A percentile compares a stretch with the other conserved stretches of the same genome.
Conservation (phyloP, 2,113 vertebrate genomes). For the Rhinolophus ferrumequinum region DNA sequence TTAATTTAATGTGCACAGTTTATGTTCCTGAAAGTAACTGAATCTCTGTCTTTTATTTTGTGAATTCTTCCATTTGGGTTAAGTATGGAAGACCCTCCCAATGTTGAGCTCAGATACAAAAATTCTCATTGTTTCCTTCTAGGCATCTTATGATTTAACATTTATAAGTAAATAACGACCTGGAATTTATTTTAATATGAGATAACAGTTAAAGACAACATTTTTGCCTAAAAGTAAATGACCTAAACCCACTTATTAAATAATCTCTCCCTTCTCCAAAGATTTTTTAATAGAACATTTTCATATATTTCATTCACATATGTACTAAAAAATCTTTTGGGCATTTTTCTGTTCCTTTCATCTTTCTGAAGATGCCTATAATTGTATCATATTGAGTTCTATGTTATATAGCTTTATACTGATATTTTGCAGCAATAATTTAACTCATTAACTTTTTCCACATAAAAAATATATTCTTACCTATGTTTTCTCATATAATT, state of each 20-base stretch:
- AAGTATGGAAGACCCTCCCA: neutral
- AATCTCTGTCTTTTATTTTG: neutral
- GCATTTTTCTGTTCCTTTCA: constrained; percentile 6
- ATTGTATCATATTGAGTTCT: neutral
- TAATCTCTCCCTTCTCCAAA: neutral
- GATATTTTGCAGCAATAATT: neutral
- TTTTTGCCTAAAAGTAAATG: constrained; percentile 35
- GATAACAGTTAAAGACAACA: neutral
- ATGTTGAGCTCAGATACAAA: neutral
- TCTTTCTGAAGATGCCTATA: neutral
- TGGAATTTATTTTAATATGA: constrained; percentile 34
- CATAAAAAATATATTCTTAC: constrained; percentile 10
- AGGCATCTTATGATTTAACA: neutral
- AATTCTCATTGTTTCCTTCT: neutral
- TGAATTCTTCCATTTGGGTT: neutral
- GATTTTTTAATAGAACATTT: neutral
- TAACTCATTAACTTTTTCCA: neutral
- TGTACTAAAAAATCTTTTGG: neutral
- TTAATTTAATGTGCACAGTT: neutral
- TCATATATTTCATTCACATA: neutral
- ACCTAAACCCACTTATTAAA: neutral
- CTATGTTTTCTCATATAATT: neutral
- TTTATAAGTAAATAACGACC: neutral
- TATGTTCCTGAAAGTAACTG: neutral
- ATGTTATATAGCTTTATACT: neutral